Base-by-base conservation (phyloP, 2,113 vertebrate genomes). In the Tupaia chinensis region DNA sequence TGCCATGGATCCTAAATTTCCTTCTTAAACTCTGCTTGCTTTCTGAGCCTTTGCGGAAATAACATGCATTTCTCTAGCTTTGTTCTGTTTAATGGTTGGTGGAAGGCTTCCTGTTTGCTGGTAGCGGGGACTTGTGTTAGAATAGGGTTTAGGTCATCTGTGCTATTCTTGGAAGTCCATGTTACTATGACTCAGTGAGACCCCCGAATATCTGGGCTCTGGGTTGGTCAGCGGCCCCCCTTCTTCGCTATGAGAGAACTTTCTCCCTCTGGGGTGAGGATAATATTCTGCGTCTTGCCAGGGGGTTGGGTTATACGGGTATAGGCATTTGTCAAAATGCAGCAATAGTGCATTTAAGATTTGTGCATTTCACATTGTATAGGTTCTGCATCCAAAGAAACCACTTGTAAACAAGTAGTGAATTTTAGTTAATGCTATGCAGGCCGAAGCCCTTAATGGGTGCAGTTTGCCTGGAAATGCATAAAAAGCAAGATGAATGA, bases 11-110 rank as follows among this genome's bases (percentile, higher is more conserved):
- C 17, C 23, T 86, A 58, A 56, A 60, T 87, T 29, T 80, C 63
- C 53, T 80, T 80, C 63, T 58, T 80, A 77, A 84, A 29, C 69
- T 87, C 83, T 93, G 63, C 78, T 88, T 94, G 69, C 84, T 94
- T 65, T 79, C 56, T 34, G 23, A 27, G 29, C 78, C 92, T 89
- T 53, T 19, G n/a, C 91, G 72, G 23, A 94, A 91, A 56, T 73
- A 81, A 17, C 9, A 27, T 8, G 22, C 0, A 7, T 78, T 78
- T 27, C 27, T 84, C 53, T 68, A 60, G 61, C 63, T 90, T 90
- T 19, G 13, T 15, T 91, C 60, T 44, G 15, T 61, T 68, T 16
- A 29, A 10, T 34, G n/a, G 54, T 79, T 73, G 53, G 23, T 88
- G 63, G 25, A 11, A 20, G 44, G 25, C 5, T 58, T 86, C 80